Evolutionary conservation across 2,888 invertebrate genomes (phyloP), one percentile per base, ranked within the genome.

Genomic region (Petrolisthes manimaculis): DNA sequence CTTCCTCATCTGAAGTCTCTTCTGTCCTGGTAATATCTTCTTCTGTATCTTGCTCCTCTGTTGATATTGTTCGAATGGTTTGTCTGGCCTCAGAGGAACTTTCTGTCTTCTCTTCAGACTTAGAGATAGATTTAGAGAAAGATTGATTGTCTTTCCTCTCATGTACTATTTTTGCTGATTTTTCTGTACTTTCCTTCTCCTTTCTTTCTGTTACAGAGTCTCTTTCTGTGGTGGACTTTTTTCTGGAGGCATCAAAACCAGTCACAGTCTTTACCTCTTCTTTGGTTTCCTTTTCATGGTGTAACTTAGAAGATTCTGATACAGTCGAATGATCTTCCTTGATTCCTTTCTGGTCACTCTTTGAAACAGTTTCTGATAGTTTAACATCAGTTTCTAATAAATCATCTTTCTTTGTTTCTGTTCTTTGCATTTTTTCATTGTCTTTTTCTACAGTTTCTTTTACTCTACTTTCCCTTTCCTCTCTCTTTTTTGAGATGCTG

Each of bases 1-100:
- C 83, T 51, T 86, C 88, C 69, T 91, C 90, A 8, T 86, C 90
- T 24, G 86, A 88, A 5, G 90, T 86, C 77, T 88, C 88, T 24
- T 86, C 90, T 8, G 88, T 86, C n/a, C 88, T 83, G 18, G 90
- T 88, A 54, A 90, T 83, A 54, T 88, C 86, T 56, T 90, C 90
- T n/a, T 85, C 88, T 53, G 90, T 84, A 54, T 88, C 88, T 69
- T 83, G 84, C 6, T 88, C 88, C 53, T 87, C 87, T 24, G 86
- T 84, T 18, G 87, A 82, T 14, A 82, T 69, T 14, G 83, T 87
- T 24, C 87, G 86, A 61, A 89, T 81, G 61, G 82, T 84, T 21
- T 87, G 84, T 18, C 84, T 89, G 21, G 85, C 89, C 51, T 89
- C 85, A 53, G 86, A 84, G 75, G 75, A 81, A 14, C 75, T 80